Percentiles rank a stretch among this genome's conserved stretches.
These are phyloP conservation scores for Clytia hemisphaerica DNA, from an alignment of 30 jellyfish, hydroid and myxozoan species.

Conservation along the genomic window DNA sequence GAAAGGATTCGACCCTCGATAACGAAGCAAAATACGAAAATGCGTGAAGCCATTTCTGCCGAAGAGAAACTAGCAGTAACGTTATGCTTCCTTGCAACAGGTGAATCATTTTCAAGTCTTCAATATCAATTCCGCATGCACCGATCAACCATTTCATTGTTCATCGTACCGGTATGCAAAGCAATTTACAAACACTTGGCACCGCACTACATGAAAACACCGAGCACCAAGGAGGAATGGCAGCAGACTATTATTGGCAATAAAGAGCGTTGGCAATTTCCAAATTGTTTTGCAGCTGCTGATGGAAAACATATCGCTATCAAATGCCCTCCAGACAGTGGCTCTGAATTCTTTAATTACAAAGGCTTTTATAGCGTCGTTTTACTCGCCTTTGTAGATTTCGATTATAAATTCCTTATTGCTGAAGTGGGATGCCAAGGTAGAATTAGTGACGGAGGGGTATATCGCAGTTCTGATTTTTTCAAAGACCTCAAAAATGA, in stretches of 20 bases:
- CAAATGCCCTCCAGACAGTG: conserved; percentile 25
- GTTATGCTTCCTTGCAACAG: conserved; percentile 27
- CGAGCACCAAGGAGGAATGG: conserved; percentile 37
- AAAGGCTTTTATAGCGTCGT: conserved; percentile 50
- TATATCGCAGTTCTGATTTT: conserved; percentile 14
- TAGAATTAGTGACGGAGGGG: conserved; percentile 54
- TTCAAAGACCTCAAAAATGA: neutral
- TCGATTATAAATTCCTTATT: conserved; percentile 18
- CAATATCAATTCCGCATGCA: conserved; percentile 28
- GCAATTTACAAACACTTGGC: conserved; percentile 18
- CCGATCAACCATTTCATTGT: conserved; percentile 3
- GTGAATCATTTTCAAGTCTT: conserved; percentile 25
- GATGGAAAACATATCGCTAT: conserved; percentile 44
- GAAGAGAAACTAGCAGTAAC: conserved; percentile 50
- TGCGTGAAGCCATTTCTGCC: conserved; percentile 14
- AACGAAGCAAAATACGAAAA: conserved; percentile 3
- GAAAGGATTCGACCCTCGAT: neutral
- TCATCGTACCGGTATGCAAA: conserved; percentile 9
- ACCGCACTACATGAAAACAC: too few species aligned
- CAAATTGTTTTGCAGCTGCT: conserved; percentile 43
- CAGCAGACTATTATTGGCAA: conserved; percentile 14
- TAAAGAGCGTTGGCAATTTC: conserved; percentile 44
- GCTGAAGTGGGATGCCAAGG: conserved; percentile 63
- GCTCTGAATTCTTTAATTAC: conserved; percentile 31
- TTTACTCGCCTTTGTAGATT: conserved; percentile 37